Conservation (phyloP, 2,113 vertebrate genomes). For the Corythoichthys haematopterus region DNA sequence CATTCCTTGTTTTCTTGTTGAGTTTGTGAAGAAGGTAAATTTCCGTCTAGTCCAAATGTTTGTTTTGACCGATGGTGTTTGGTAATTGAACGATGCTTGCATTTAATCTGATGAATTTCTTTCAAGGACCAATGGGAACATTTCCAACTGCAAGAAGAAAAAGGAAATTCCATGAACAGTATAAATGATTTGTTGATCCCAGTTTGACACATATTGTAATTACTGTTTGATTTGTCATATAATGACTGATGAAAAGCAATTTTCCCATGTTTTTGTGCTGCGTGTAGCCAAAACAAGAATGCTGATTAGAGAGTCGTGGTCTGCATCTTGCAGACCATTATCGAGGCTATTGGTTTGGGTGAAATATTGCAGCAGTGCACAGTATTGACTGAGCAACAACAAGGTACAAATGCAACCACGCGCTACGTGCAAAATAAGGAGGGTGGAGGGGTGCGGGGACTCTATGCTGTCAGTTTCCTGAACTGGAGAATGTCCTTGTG, state of each 20-base stretch:
- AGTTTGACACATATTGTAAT: conserved; percentile 61
- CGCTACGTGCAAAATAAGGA: conserved; percentile 2
- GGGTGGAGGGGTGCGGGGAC: not conserved
- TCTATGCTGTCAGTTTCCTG: not conserved
- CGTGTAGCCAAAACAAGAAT: conserved; percentile 20
- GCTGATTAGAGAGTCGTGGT: conserved; percentile 39
- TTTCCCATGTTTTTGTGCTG: conserved; percentile 14
- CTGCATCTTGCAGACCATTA: conserved; percentile 42
- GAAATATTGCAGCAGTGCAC: conserved; percentile 31
- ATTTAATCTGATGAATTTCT: conserved; percentile 49
- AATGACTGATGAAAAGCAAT: conserved; percentile 54
- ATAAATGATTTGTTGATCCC: conserved; percentile 57
- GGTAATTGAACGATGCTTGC: conserved; percentile 31
- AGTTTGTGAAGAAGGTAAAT: not conserved
- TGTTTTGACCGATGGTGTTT: conserved; percentile 53
- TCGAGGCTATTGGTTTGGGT: conserved; percentile 33
- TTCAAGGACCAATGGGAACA: conserved; percentile 10
- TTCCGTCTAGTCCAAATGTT: conserved; percentile 46
- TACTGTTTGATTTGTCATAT: conserved; percentile 59
- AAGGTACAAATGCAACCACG: conserved; percentile 31
- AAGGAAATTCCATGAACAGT: conserved; percentile 24
- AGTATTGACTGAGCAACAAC: conserved; percentile 30
- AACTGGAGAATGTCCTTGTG: conserved; percentile 18
- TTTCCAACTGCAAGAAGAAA: conserved; percentile 14
- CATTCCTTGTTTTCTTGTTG: conserved; percentile 7